Conservation (phyloP, 2,888 invertebrate genomes). For the Eueremaeus valkanovi region DNA sequence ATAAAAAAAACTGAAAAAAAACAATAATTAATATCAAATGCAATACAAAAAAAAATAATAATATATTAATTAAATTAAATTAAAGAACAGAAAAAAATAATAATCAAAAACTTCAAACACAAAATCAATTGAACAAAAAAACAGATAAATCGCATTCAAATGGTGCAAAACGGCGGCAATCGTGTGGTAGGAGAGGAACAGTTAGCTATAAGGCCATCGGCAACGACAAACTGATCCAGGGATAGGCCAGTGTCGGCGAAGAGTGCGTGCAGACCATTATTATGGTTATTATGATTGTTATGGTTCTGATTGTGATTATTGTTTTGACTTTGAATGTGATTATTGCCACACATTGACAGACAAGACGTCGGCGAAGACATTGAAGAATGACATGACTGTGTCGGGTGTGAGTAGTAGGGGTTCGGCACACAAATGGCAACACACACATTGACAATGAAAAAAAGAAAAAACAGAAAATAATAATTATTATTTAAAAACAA, state of each 20-base stretch:
- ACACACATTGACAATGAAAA: not conserved
- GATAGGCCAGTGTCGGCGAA: conserved; percentile 14
- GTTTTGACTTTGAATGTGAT: not conserved
- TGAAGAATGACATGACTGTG: conserved; percentile 19
- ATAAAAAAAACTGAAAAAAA: no score
- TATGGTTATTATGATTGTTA: not conserved
- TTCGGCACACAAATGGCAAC: not conserved
- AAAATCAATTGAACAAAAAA: not conserved
- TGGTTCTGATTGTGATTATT: not conserved
- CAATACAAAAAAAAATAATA: no score
- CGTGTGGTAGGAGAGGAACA: conserved; percentile 30
- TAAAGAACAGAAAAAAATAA: not conserved
- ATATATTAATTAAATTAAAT: not conserved
- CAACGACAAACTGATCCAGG: conserved; percentile 11
- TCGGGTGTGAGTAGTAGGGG: not conserved
- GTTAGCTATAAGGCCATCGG: conserved; percentile 9
- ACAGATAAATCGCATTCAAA: not conserved
- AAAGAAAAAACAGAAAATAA: not conserved
- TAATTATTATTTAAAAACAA: no score
- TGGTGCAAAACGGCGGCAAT: conserved; percentile 24
- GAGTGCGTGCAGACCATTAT: conserved; percentile 12
- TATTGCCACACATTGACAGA: not conserved
- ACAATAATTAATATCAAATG: no score
- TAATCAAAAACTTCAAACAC: no score
- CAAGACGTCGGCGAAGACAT: not conserved